Conservation (phyloP, 1,140 invertebrate genomes). For the Babylonia areolata region DNA sequence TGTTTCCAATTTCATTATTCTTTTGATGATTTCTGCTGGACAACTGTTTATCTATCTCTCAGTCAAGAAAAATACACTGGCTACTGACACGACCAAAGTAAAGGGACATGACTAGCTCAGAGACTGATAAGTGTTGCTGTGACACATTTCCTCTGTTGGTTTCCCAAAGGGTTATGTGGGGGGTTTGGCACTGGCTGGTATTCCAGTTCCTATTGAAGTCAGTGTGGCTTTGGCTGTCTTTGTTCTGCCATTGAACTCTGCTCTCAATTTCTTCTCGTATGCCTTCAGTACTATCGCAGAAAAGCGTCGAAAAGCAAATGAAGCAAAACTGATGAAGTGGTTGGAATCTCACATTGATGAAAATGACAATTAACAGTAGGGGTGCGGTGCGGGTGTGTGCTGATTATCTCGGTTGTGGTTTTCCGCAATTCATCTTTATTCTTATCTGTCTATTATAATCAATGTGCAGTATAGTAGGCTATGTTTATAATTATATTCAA, state of each 20-base stretch:
- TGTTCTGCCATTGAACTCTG: background rate
- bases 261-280: slow-evolving; percentile 1
- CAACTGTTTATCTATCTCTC: slow-evolving; percentile 1
- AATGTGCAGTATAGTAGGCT: too few relatives aligned
- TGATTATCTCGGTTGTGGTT: too few relatives aligned
- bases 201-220: background rate
- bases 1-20: background rate
- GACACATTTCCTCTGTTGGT: slow-evolving; percentile 9
- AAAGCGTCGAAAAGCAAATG: slow-evolving; percentile 15
- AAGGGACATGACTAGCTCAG: slow-evolving; percentile 3
- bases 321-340: slow-evolving; percentile 34
- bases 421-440: too few relatives aligned
- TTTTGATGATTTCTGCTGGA: background rate
- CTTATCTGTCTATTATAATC: too few relatives aligned
- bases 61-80: background rate
- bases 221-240: slow-evolving; percentile 3
- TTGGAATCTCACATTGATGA: slow-evolving; percentile 13
- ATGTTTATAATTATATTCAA: too few relatives aligned
- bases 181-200: background rate
- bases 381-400: too few relatives aligned
- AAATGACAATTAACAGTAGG: too few relatives aligned
- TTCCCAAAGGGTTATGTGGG: background rate
- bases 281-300: background rate
- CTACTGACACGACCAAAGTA: background rate
- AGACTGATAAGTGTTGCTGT: background rate